Conservation (phyloP, 2,797 vertebrate genomes). For the Pteronotus mesoamericanus region DNA sequence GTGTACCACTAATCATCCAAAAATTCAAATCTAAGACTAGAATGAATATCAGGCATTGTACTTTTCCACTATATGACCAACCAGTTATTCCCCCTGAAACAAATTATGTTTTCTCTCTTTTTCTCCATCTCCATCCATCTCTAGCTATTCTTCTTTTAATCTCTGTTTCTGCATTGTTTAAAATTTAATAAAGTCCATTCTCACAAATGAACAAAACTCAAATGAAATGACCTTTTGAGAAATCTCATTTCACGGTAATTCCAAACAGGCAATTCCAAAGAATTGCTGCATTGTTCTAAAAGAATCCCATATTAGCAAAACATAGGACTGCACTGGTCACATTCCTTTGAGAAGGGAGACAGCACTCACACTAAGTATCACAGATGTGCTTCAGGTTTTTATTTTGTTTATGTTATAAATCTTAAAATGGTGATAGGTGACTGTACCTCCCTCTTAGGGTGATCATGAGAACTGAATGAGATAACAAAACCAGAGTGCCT, state of each 20-base stretch:
- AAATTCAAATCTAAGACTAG: background rate
- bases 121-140: background rate
- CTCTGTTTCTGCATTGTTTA: background rate
- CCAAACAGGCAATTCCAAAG: background rate
- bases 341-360: background rate
- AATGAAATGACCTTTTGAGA: background rate
- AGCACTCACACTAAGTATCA: background rate
- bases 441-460: background rate
- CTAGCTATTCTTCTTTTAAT: background rate
- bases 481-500: background rate
- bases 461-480: background rate
- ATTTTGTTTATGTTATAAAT: background rate
- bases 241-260: background rate
- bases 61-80: background rate
- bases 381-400: background rate
- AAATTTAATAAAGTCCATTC: slow-evolving; percentile 5
- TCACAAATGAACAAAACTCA: background rate
- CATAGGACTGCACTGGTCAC: background rate
- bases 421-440: background rate
- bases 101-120: too few species aligned
- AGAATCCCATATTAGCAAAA: background rate
- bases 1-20: too few species aligned
- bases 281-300: background rate
- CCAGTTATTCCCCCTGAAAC: background rate
- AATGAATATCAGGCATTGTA: background rate